Percentiles rank a stretch among this genome's conserved stretches.
phyloP scores from a whole-genome alignment of 2,888 invertebrate species.

The Norana najaformis region DNA sequence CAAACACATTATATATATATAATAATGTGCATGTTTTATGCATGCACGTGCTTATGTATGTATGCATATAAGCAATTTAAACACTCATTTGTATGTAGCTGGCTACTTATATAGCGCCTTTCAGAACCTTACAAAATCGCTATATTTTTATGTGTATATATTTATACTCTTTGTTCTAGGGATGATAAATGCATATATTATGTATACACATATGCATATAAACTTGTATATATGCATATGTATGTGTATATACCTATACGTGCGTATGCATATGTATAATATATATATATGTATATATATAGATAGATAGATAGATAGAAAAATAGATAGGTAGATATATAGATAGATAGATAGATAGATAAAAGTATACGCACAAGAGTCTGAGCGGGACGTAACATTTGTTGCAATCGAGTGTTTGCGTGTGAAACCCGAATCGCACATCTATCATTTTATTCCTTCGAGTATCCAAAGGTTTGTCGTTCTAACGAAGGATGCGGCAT shows the following conservation, averaged over 20 bases:
- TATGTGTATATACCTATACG: not conserved
- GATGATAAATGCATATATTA: too few relatives aligned
- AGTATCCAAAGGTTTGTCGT: constrained; percentile 13
- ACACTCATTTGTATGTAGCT: not conserved
- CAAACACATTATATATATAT: too few relatives aligned
- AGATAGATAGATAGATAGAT: too few relatives aligned
- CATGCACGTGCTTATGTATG: not conserved
- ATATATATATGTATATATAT: too few relatives aligned
- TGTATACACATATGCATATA: not conserved
- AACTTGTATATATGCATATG: not conserved
- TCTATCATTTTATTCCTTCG: constrained; percentile 10
- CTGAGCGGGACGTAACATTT: not conserved
- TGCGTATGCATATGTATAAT: not conserved
- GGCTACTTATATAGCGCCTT: not conserved
- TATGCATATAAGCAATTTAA: not conserved
- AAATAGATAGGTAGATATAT: too few relatives aligned
- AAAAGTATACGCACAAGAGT: too few relatives aligned
- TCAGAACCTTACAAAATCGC: not conserved
- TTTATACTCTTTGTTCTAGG: too few relatives aligned
- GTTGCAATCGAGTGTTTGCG: not conserved
- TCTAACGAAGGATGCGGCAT: not conserved
- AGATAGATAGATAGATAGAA: too few relatives aligned
- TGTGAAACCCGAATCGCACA: not conserved
- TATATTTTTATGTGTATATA: too few relatives aligned
- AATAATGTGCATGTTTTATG: not conserved